Evolutionary conservation across 2,888 invertebrate genomes (phyloP), one percentile per base, ranked within the genome.

Genomic region (Patella ulyssiponensis): DNA sequence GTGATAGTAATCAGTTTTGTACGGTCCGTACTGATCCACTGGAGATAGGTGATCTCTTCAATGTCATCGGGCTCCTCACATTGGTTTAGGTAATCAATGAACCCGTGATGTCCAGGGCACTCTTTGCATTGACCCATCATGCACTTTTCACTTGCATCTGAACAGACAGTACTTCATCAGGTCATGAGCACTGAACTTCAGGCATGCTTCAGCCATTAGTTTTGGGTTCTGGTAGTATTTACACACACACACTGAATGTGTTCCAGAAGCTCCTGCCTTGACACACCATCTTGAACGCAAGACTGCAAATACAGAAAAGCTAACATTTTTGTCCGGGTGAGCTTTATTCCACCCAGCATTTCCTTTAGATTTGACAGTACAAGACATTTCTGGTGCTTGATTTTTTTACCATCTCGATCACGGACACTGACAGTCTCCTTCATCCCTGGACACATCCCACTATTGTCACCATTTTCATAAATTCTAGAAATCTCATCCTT

Each of bases 11-110:
- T 15, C 0, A 15, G n/a, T 7, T 71, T 15, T 14, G 23, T 44
- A 27, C 64, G 2, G 27, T 76, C 73, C 3, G 72, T 72, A 44
- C 56, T 72, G 53, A 72, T 44, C 72, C 58, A 72, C 20, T 73
- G 72, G 12, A 17, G n/a, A 20, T 64, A 73, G 12, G 17, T 27
- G 20, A 56, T 20, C 27, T 0, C 17, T 0, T 54, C 73, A 20
- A 54, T n/a, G 12, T 70, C 69, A 44, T 4, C 11, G 2, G 70
- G 69, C 9, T 69, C 69, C 70, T 75, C 69, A 75, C 75, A 75
- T 17, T 75, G 1, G 44, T 72, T 51, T 17, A 72, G 14, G 27
- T 76, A 72, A 23, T 76, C 72, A 11, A 44, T 51, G 23, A 58
- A 51, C 1, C 56, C 23, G 3, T 71, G 9, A 15, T 73, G 33